A percentile compares a stretch with the other conserved stretches of the same genome.
These are phyloP conservation scores for Globodera rostochiensis DNA, from an alignment of 1,140 invertebrate species.

Conservation along the genomic window DNA sequence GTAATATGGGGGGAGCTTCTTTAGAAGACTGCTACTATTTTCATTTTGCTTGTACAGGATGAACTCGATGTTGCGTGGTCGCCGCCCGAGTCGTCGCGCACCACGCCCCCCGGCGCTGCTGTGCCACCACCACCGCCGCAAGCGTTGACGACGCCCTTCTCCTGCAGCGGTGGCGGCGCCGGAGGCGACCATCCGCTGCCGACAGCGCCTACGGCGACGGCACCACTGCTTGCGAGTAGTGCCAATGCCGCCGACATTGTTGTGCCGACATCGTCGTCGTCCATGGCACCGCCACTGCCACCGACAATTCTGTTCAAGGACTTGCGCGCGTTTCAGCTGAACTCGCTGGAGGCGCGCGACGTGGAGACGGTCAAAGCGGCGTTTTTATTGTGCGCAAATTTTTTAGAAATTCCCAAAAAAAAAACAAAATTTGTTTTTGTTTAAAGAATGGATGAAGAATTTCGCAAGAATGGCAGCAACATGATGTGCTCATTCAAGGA, in stretches of 20 bases:
- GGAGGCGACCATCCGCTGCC: too few relatives aligned
- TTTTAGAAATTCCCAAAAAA: background rate
- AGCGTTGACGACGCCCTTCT: background rate
- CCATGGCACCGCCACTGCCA: background rate
- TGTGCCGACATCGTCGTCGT: background rate
- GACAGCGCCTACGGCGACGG: background rate
- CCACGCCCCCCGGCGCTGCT: background rate
- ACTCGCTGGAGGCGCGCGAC: constrained; percentile 32
- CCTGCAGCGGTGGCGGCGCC: background rate
- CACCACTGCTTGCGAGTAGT: background rate
- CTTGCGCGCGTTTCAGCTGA: constrained; percentile 26
- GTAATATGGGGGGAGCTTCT: background rate
- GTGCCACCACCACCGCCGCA: background rate
- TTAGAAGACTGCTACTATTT: background rate
- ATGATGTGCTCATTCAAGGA: constrained; percentile 21
- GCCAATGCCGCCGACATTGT: background rate
- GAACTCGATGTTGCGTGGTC: background rate
- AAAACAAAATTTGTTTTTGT: background rate
- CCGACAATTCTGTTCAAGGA: constrained; percentile 14
- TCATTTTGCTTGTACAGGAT: background rate
- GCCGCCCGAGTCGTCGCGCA: constrained; percentile 2
- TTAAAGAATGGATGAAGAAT: constrained; percentile 24
- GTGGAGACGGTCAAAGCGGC: constrained; percentile 24
- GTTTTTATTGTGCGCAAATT: background rate
- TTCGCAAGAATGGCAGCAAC: constrained; percentile 20